Conservation (phyloP, 2,888 invertebrate genomes). For the Epirrhoe alternata region DNA sequence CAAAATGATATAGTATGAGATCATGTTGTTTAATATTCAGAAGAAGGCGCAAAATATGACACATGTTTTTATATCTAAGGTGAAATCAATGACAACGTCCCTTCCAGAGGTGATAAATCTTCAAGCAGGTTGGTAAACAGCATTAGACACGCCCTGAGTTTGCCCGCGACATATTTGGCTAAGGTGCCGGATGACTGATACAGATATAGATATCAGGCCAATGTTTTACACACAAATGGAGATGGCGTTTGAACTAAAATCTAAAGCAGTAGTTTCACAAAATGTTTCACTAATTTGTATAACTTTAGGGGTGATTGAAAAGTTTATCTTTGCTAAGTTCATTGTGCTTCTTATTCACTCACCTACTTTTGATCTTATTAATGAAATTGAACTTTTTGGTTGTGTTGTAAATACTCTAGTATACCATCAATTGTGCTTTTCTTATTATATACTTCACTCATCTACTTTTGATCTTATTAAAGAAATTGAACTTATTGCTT, state of each 20-base stretch:
- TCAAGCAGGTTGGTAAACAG: constrained; percentile 53
- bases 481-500: no score
- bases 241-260: background rate
- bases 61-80: background rate
- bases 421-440: no score
- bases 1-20: background rate
- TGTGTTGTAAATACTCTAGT: no score
- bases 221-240: constrained; percentile 10
- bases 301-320: background rate
- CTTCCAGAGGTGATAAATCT: constrained; percentile 43
- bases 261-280: background rate
- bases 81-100: constrained; percentile 9
- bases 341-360: no score
- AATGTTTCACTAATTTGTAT: background rate
- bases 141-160: constrained; percentile 58
- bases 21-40: background rate
- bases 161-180: constrained; percentile 57
- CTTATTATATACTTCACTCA: no score
- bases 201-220: constrained; percentile 30
- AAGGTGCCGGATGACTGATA: constrained; percentile 53
- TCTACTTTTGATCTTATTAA: no score
- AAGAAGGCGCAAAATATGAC: constrained; percentile 1
- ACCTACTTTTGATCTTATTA: no score
- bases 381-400: no score
- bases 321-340: background rate